These are phyloP conservation scores for Fulmarus glacialis DNA, from an alignment of 2,113 vertebrate genomes.

Conservation along the genomic window DNA sequence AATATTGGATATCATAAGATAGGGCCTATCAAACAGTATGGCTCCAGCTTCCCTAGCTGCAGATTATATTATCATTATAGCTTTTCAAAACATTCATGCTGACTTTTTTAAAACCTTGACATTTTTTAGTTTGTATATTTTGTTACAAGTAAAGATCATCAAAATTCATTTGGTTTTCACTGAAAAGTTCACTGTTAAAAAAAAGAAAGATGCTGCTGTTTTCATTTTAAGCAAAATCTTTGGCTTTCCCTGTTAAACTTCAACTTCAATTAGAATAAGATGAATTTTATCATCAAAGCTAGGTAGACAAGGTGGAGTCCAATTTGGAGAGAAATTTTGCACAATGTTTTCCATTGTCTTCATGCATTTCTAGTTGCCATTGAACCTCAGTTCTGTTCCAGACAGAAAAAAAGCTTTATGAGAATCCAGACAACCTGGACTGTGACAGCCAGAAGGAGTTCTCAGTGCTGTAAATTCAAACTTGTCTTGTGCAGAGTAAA, in stretches of 20 bases:
- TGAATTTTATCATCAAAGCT: neutral
- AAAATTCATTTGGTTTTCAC: neutral
- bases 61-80: conserved; percentile 33
- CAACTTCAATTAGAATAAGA: neutral
- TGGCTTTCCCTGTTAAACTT: neutral
- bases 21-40: conserved; percentile 59
- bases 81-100: conserved; percentile 30
- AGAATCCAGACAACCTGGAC: conserved; percentile 18
- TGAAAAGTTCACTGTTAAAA: neutral
- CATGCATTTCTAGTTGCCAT: neutral
- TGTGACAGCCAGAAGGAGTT: neutral
- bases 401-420: neutral
- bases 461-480: neutral
- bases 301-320: neutral
- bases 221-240: neutral
- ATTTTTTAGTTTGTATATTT: conserved; percentile 11
- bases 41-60: conserved; percentile 49
- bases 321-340: conserved; percentile 11
- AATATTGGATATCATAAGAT: conserved; percentile 55
- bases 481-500: neutral
- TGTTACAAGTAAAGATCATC: neutral
- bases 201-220: neutral
- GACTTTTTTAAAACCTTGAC: neutral
- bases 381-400: neutral
- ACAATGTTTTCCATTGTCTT: neutral